Evolutionary conservation across 1,140 invertebrate genomes (phyloP).

Genomic region (Bombus sylvicola): DNA sequence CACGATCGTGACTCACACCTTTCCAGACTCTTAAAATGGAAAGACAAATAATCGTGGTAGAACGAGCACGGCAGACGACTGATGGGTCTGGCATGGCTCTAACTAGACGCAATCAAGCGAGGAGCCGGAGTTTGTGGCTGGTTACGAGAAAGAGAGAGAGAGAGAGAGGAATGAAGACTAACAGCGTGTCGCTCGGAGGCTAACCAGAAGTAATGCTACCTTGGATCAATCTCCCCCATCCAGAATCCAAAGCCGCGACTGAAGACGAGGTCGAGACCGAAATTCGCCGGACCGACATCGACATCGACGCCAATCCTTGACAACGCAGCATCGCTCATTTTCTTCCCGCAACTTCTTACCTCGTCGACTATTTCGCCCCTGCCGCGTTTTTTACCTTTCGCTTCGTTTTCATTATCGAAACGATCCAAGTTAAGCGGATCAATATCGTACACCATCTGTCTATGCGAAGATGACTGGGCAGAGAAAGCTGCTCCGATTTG

Average conservation of each 20-base stretch:
- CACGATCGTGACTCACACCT: constrained; percentile 16
- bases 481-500: no score
- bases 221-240: constrained; percentile 79
- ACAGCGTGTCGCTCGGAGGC: constrained; percentile 79
- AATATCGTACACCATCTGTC: no score
- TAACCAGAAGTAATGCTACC: constrained; percentile 82
- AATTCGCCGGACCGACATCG: neutral
- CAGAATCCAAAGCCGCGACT: constrained; percentile 68
- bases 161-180: constrained; percentile 80
- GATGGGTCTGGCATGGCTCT: constrained; percentile 79
- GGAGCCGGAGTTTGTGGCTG: constrained; percentile 74
- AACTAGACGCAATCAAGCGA: constrained; percentile 82
- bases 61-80: constrained; percentile 75
- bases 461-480: no score
- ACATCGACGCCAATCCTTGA: neutral
- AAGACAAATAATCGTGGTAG: constrained; percentile 80
- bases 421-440: no score
- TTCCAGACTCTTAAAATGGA: constrained; percentile 77
- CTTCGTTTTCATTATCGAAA: no score
- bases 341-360: no score
- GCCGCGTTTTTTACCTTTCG: no score
- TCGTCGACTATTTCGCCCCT: no score
- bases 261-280: constrained; percentile 3
- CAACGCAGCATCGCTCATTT: neutral
- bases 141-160: constrained; percentile 66